A percentile compares a stretch with the other conserved stretches of the same genome.
These are phyloP conservation scores for Pycnonotus jocosus DNA, from an alignment of 2,113 vertebrate genomes.

Conservation along the genomic window DNA sequence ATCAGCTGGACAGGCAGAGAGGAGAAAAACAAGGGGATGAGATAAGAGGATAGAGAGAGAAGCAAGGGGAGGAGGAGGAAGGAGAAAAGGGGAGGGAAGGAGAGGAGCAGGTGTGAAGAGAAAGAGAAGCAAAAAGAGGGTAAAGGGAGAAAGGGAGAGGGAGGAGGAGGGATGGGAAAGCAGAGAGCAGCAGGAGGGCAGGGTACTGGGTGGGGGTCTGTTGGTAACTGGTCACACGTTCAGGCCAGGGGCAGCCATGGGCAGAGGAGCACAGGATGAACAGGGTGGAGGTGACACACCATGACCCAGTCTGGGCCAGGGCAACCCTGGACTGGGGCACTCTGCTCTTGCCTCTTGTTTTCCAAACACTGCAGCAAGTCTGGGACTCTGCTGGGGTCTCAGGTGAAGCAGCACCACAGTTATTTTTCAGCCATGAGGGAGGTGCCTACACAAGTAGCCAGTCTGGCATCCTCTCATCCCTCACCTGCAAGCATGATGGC, in stretches of 20 bases:
- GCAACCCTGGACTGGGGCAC: not conserved
- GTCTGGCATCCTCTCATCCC: not conserved
- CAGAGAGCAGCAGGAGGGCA: not conserved
- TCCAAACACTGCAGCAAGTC: not conserved
- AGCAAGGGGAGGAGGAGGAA: slow-evolving; percentile 44
- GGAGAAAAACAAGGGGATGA: slow-evolving; percentile 67
- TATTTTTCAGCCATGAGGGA: not conserved
- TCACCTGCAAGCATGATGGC: not conserved
- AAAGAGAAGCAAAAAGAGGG: slow-evolving; percentile 17
- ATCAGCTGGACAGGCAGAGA: slow-evolving; percentile 64
- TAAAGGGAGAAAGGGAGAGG: slow-evolving; percentile 5
- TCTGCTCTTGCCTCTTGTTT: not conserved
- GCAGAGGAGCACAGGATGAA: not conserved
- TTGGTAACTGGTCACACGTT: not conserved
- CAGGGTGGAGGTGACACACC: not conserved
- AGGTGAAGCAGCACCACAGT: not conserved
- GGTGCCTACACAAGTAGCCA: not conserved
- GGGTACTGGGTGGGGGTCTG: not conserved
- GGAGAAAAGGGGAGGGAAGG: slow-evolving; percentile 41
- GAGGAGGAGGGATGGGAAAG: not conserved
- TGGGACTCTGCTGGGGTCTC: accelerated
- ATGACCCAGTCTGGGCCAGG: not conserved
- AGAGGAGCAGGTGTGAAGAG: slow-evolving; percentile 57
- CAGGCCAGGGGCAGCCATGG: accelerated
- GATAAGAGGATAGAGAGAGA: slow-evolving; percentile 56